A percentile compares a stretch with the other conserved stretches of the same genome.
Evolutionary conservation across 2,888 invertebrate species (phyloP).

Genomic region (Malthinus flaveolus): DNA sequence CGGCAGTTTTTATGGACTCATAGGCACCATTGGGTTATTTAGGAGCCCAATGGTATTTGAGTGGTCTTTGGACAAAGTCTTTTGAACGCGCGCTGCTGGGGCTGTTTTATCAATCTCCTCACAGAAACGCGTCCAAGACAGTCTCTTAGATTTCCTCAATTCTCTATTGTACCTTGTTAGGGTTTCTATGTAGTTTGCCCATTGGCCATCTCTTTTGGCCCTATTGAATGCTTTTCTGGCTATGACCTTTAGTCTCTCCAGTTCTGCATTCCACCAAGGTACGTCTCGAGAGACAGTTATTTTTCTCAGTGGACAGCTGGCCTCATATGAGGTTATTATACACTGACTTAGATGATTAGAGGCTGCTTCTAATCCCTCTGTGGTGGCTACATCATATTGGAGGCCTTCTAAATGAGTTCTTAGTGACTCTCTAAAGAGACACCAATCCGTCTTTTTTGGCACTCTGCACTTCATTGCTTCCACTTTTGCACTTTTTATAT

Average conservation of each 20-base stretch:
- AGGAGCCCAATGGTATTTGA: too few species aligned
- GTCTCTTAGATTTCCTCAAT: background rate
- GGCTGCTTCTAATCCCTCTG: background rate
- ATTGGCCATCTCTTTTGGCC: background rate
- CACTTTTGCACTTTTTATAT: background rate
- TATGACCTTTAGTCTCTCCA: background rate
- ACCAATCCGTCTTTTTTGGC: background rate
- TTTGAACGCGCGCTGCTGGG: background rate
- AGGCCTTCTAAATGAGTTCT: too few species aligned
- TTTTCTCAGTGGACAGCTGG: background rate
- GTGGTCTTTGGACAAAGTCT: background rate
- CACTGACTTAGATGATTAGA: background rate
- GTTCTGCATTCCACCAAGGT: background rate
- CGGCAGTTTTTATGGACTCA: too few species aligned
- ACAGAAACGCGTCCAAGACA: background rate
- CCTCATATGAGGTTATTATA: background rate
- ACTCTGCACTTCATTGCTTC: too few species aligned
- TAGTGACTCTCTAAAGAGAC: too few species aligned
- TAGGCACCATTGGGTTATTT: too few species aligned
- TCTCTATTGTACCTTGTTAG: background rate
- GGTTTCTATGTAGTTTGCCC: too few species aligned
- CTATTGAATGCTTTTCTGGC: background rate
- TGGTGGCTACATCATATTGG: too few species aligned
- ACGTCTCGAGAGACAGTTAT: background rate
- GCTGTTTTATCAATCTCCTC: background rate